Evolutionary conservation across 2,888 invertebrate species (phyloP).

Genomic region (Eudasyphora cyanicolor): DNA sequence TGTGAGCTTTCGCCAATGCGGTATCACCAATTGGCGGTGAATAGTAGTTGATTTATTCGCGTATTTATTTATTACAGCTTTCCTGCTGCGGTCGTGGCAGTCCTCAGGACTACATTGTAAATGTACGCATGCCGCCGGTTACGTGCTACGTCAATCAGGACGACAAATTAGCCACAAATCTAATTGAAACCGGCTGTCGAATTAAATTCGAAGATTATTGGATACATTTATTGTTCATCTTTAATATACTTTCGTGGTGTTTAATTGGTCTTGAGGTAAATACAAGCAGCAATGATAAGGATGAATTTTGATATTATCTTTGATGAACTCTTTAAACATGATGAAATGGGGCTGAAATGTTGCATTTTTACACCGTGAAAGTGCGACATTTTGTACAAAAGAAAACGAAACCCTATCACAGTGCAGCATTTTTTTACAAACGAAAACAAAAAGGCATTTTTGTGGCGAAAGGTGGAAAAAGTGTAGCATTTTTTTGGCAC

Average conservation of each 20-base stretch:
- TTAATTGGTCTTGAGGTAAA: slow-evolving; percentile 72
- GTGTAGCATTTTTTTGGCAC: no score
- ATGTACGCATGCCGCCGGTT: slow-evolving; percentile 73
- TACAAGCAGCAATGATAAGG: no score
- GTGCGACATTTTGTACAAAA: no score
- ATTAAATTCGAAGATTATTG: slow-evolving; percentile 74
- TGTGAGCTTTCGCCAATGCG: neutral
- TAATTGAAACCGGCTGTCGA: slow-evolving; percentile 74
- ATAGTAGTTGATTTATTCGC: no score
- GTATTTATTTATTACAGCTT: slow-evolving; percentile 66
- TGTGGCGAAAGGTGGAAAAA: no score
- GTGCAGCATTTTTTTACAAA: no score
- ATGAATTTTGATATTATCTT: no score
- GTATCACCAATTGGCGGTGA: neutral
- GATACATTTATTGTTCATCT: slow-evolving; percentile 68
- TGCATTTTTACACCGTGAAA: no score
- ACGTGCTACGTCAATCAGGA: slow-evolving; percentile 74
- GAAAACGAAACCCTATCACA: no score
- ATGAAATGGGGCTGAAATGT: no score
- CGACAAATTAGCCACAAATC: slow-evolving; percentile 69
- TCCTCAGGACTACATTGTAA: slow-evolving; percentile 75
- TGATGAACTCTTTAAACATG: no score
- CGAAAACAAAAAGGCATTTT: no score
- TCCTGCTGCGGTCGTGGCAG: slow-evolving; percentile 77
- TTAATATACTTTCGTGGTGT: slow-evolving; percentile 72